Conservation (phyloP, 2,797 vertebrate genomes). For the Chrosomus eos region DNA sequence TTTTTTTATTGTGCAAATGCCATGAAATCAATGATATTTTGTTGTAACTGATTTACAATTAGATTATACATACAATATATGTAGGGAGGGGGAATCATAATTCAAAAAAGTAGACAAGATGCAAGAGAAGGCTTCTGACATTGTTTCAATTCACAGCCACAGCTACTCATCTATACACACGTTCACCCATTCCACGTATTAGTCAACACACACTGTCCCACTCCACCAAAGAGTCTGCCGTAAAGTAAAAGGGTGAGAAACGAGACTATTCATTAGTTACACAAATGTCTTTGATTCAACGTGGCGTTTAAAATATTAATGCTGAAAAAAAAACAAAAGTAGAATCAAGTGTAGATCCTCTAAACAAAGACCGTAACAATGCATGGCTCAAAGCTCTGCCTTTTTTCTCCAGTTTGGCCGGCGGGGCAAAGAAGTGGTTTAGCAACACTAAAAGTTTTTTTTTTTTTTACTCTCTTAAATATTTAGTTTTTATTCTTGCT, state of each 20-base stretch:
- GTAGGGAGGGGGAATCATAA: constrained; percentile 61
- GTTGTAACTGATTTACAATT: constrained; percentile 88
- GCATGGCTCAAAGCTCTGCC: constrained; percentile 19
- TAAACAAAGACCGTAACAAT: constrained; percentile 29
- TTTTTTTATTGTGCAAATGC: constrained; percentile 79
- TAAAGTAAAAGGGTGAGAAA: constrained; percentile 20
- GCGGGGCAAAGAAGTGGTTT: neutral
- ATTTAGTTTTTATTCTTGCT: constrained; percentile 9
- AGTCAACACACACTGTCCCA: constrained; percentile 20
- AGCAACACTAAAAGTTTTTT: neutral
- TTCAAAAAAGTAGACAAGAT: constrained; percentile 55
- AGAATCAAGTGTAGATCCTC: constrained; percentile 25
- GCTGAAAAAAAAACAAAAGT: constrained; percentile 6
- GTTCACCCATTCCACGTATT: constrained; percentile 39
- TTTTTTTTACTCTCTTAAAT: constrained; percentile 9
- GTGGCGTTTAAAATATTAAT: constrained; percentile 23
- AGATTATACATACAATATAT: constrained; percentile 88
- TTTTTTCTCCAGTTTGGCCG: constrained; percentile 28
- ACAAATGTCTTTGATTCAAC: constrained; percentile 28
- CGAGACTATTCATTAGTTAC: constrained; percentile 29
- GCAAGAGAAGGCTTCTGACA: constrained; percentile 45
- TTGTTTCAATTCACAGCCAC: constrained; percentile 35
- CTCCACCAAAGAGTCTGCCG: constrained; percentile 20
- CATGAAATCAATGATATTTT: constrained; percentile 78
- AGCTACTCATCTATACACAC: constrained; percentile 44